phyloP scores from a whole-genome alignment of 2,113 vertebrate genomes.

The Limanda limanda region DNA sequence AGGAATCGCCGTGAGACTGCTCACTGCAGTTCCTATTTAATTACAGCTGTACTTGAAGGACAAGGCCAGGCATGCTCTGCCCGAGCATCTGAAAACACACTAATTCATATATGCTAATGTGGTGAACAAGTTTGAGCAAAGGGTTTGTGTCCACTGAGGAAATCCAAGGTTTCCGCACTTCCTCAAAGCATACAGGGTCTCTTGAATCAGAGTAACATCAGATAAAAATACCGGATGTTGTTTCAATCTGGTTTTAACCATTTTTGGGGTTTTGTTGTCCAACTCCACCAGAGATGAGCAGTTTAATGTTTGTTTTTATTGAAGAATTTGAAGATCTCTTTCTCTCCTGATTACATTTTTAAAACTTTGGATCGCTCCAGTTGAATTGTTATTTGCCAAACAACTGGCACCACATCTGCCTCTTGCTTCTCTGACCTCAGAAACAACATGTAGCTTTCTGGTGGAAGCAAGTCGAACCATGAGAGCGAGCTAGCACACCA shows the following conservation, averaged over 20 bases:
- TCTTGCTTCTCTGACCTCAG: neutral
- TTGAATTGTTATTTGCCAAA: neutral
- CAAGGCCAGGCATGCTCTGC: slow-evolving; percentile 75
- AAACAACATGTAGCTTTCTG: slow-evolving; percentile 18
- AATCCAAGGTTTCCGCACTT: slow-evolving; percentile 26
- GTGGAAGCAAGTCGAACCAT: slow-evolving; percentile 3
- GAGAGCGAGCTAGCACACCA: slow-evolving; percentile 39
- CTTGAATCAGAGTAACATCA: neutral
- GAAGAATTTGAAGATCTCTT: neutral
- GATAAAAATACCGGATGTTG: no score
- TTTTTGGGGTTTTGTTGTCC: no score
- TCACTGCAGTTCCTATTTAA: slow-evolving; percentile 74
- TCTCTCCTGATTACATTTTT: neutral
- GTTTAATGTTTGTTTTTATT: no score
- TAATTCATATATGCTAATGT: slow-evolving; percentile 32
- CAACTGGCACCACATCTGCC: neutral
- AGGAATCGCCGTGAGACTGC: slow-evolving; percentile 49
- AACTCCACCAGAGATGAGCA: no score
- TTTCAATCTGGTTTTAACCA: no score
- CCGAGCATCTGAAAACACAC: slow-evolving; percentile 32
- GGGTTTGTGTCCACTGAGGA: slow-evolving; percentile 42
- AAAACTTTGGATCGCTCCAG: neutral
- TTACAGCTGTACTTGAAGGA: slow-evolving; percentile 68
- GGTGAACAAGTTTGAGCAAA: slow-evolving; percentile 36
- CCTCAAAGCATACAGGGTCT: slow-evolving; percentile 2